phyloP scores from a whole-genome alignment of 2,113 vertebrate genomes.

The Guaruba guarouba region DNA sequence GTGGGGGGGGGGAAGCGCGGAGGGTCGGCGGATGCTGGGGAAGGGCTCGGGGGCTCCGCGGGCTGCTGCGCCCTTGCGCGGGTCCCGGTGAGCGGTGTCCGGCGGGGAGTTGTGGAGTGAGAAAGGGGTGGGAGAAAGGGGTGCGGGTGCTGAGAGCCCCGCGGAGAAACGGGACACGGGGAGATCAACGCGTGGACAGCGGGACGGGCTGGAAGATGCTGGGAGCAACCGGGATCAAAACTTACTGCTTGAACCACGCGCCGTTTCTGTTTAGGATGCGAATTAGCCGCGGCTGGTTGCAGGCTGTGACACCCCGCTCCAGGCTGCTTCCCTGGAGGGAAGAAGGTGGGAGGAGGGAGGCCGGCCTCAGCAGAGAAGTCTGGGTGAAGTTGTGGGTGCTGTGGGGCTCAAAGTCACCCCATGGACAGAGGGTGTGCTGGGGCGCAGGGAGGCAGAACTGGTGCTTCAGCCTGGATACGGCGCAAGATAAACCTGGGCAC shows the following conservation, averaged over 20 bases:
- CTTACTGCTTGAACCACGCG: rapidly evolving
- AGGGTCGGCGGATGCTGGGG: neutral
- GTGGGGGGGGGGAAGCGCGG: neutral
- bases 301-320: neutral
- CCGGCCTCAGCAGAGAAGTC: neutral
- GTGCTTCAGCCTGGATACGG: neutral
- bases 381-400: neutral
- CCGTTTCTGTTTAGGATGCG: neutral
- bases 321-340: neutral
- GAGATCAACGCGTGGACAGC: neutral
- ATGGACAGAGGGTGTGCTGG: rapidly evolving
- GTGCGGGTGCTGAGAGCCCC: neutral
- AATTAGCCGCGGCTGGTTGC: neutral
- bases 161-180: neutral
- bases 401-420: neutral
- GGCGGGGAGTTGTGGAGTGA: neutral
- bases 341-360: neutral
- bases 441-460: neutral
- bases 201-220: neutral
- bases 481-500: rapidly evolving
- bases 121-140: neutral
- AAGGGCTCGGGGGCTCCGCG: neutral
- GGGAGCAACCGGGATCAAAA: neutral
- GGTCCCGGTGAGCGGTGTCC: neutral
- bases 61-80: neutral